These are phyloP conservation scores for Rhopilema esculentum DNA, from an alignment of 30 jellyfish, hydroid and myxozoan species.

Conservation along the genomic window DNA sequence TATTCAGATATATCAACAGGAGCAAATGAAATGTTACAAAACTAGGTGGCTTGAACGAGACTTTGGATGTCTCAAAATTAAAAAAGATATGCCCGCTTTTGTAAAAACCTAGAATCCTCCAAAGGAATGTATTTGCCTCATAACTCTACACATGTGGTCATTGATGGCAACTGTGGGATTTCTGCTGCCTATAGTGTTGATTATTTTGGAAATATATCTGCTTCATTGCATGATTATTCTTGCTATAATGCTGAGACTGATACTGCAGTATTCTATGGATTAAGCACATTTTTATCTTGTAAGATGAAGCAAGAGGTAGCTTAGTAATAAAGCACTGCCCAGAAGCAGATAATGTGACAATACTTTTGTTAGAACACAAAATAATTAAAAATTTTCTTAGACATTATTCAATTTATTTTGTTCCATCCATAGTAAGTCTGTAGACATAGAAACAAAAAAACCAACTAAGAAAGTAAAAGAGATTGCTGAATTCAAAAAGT, in stretches of 20 bases:
- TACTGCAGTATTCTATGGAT: too few relatives aligned
- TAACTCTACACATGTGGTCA: conserved; percentile 17
- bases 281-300: too few relatives aligned
- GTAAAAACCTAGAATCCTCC: neutral
- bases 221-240: neutral
- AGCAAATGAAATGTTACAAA: conserved; percentile 14
- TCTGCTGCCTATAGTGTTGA: conserved; percentile 33
- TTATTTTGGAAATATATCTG: neutral
- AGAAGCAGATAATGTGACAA: conserved; percentile 5
- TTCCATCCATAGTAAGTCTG: neutral
- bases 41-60: conserved; percentile 49
- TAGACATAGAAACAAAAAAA: neutral
- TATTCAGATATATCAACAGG: conserved; percentile 10
- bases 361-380: neutral
- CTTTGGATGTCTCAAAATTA: conserved; percentile 14
- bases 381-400: neutral
- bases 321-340: too few relatives aligned
- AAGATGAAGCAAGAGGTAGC: too few relatives aligned
- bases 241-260: neutral
- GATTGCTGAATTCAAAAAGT: neutral
- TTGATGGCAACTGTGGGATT: conserved; percentile 44
- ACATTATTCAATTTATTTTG: too few relatives aligned
- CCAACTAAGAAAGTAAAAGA: neutral
- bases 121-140: neutral
- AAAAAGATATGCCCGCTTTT: neutral